Evolutionary conservation across 2,113 vertebrate species (phyloP).

Genomic region (Hippocampus zosterae): DNA sequence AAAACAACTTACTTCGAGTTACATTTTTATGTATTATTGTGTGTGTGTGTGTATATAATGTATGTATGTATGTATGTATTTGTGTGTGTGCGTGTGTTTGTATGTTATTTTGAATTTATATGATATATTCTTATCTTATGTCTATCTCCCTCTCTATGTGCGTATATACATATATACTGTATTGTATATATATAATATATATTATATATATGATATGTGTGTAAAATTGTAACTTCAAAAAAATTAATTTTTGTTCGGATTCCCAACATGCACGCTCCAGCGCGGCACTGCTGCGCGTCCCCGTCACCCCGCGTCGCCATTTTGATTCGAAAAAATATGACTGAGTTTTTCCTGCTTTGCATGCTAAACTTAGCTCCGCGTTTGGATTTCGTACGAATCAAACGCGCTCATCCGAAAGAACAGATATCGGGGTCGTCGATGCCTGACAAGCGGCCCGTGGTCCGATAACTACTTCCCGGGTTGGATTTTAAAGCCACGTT

Average conservation of each 20-base stretch:
- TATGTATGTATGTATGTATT: too few relatives aligned
- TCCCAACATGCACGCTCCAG: constrained; percentile 27
- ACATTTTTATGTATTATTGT: too few relatives aligned
- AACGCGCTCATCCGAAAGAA: constrained; percentile 21
- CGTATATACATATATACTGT: too few relatives aligned
- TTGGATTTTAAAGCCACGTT: constrained; percentile 34
- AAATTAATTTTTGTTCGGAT: neutral
- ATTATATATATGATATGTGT: too few relatives aligned
- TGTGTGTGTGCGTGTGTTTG: too few relatives aligned
- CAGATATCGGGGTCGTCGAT: constrained; percentile 3
- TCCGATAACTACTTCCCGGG: constrained; percentile 4
- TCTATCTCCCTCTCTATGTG: too few relatives aligned
- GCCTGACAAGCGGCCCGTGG: constrained; percentile 8
- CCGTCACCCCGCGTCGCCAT: constrained; percentile 66
- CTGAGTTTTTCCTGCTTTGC: constrained; percentile 68
- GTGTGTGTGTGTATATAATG: too few relatives aligned
- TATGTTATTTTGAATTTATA: too few relatives aligned
- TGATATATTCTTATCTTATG: too few relatives aligned
- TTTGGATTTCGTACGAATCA: constrained; percentile 37
- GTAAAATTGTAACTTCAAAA: too few relatives aligned
- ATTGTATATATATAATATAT: too few relatives aligned
- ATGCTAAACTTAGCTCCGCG: constrained; percentile 60
- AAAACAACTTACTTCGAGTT: neutral
- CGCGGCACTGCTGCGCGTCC: constrained; percentile 43
- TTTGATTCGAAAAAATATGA: constrained; percentile 76